Evolutionary conservation across 2,888 invertebrate species (phyloP), one percentile per base, ranked within the genome.

Genomic region (Nemotelus nigrinus): DNA sequence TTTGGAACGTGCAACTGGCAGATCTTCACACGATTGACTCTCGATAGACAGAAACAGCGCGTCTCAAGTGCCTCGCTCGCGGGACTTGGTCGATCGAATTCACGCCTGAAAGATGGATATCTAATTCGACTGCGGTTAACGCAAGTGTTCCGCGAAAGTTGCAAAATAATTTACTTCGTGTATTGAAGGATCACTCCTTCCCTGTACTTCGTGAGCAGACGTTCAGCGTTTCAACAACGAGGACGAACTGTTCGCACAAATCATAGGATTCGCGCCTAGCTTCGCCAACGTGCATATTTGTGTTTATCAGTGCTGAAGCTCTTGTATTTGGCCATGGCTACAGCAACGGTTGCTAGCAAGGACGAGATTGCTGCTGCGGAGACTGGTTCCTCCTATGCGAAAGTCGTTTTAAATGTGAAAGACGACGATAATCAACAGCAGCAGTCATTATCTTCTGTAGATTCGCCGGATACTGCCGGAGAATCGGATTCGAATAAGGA

Each of bases 391-490:
- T 90, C 91, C 83, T 93, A 93, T 87, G 93, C 93, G 82, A 92
- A 88, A 85, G 91, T 92, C 81, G 92, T 93, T 84, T 89, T 92
- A 84, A 91, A 92, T 88, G 90, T 91, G 84, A 88, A 88, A 84
- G 88, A 88, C 78, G 86, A 50, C 75, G 65, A 44, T 8, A 45
- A 6, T 0, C 5, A 6, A 47, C 53, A 76, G 44, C 45, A 65
- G 39, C 39, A 48, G 8, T 63, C 63, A 25, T 39, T 43, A 8
- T 47, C 60, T 8, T 60, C 77, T 4, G 7, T 58, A 5, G 75
- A 64, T 44, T 64, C 75, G 64, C 53, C 75, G 39, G 64, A 63
- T 41, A 63, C 63, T n/a, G 63, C 64, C 8, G 75, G 53, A 6
- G 77, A 77, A 48, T 55, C 65, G 25, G 68, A 77, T 48, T 74